Evolutionary conservation across 2,113 vertebrate species (phyloP).

Genomic region (Actenoides hombroni): DNA sequence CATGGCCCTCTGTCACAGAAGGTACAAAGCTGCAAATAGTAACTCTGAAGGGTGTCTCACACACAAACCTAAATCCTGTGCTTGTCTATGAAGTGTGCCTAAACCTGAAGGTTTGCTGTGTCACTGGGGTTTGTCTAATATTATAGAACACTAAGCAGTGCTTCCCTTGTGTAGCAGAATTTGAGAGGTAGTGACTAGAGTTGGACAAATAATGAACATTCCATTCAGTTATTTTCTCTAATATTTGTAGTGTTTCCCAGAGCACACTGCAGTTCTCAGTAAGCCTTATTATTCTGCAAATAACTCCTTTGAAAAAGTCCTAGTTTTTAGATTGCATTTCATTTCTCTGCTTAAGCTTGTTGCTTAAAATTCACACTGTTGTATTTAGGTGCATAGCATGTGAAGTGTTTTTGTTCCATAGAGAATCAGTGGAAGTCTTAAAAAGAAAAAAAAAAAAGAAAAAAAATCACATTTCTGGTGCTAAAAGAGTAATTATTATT

Average conservation of each 20-base stretch:
- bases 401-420: conserved; percentile 19
- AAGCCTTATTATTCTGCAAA: conserved; percentile 49
- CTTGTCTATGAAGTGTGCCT: background rate
- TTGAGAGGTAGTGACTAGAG: background rate
- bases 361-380: conserved; percentile 52
- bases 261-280: background rate
- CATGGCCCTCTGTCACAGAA: background rate
- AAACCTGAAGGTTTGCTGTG: background rate
- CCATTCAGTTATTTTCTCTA: background rate
- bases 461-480: background rate
- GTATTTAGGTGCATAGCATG: background rate
- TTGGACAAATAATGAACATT: conserved; percentile 38
- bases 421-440: background rate
- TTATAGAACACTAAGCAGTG: background rate
- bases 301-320: conserved; percentile 21
- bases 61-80: accelerated
- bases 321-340: conserved; percentile 34
- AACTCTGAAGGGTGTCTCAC: background rate
- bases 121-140: background rate
- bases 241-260: conserved; percentile 5
- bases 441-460: background rate
- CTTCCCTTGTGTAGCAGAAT: background rate
- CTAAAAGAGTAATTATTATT: conserved; percentile 14
- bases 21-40: background rate
- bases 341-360: conserved; percentile 32